Conservation (phyloP, 1,140 invertebrate species). For the Aporrectodea caliginosa region DNA sequence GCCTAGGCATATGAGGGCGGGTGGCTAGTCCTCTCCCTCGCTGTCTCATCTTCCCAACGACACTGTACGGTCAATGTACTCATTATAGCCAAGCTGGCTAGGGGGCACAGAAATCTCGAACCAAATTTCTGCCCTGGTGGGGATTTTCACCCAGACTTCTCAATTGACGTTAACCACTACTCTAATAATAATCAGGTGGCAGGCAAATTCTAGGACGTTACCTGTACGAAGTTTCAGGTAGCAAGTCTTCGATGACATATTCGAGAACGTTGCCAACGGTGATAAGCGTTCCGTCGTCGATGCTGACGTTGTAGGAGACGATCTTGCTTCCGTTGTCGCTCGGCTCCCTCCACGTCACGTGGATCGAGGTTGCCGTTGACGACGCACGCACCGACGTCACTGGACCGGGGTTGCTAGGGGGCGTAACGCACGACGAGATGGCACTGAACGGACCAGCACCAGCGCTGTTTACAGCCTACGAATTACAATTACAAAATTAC, state of each 20-base stretch:
- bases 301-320: not conserved
- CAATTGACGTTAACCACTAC: too few species aligned
- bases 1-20: too few species aligned
- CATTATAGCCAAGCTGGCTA: too few species aligned
- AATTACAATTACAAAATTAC: too few species aligned
- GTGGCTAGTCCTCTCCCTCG: too few species aligned
- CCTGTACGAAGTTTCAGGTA: conserved; percentile 56
- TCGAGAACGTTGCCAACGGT: conserved; percentile 43
- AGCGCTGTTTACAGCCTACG: conserved; percentile 51
- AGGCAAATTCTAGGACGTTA: too few species aligned
- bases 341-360: conserved; percentile 70
- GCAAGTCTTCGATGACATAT: conserved; percentile 56
- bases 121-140: too few species aligned
- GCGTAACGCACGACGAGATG: conserved; percentile 43
- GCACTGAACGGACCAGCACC: conserved; percentile 50
- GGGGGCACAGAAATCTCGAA: too few species aligned
- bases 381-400: conserved; percentile 58
- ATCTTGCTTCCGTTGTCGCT: conserved; percentile 60
- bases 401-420: conserved; percentile 48
- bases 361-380: conserved; percentile 65
- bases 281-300: conserved; percentile 15
- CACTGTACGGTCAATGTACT: too few species aligned
- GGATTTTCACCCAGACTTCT: too few species aligned
- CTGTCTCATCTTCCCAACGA: too few species aligned
- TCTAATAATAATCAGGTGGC: too few species aligned